Base-by-base conservation (phyloP, 1,140 invertebrate species). In the Eciton burchellii region DNA sequence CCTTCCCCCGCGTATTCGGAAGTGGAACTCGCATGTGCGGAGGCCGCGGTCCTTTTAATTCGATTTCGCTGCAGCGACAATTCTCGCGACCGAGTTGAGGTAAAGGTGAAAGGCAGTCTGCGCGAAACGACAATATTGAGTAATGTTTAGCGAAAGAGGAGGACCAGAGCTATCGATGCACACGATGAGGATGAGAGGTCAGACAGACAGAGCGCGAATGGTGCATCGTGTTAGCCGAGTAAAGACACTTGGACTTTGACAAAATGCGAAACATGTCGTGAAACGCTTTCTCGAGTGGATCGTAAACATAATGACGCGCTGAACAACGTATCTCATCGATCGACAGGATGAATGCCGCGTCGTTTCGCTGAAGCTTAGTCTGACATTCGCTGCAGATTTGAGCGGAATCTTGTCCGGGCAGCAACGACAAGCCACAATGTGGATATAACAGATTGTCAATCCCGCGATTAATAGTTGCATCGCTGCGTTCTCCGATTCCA, bases 11-110 rank as follows among this genome's bases (percentile, higher is more conserved):
- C 56, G 66, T 57, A 56, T 19, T 19, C 81, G 71, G 76, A 89
- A 86, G 87, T 79, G 74, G 89, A 89, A 89, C 84, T 89, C 82
- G 59, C 84, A 35, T 74, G 35, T 65, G 68, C 16, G 82, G 66
- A 85, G 52, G 62, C 49, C 83, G 73, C 71, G 81, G 85, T 86
- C 84, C 81, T 87, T 73, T 62, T 89, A 89, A 88, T 84, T 89
- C 81, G 86, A 88, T 89, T 88, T 54, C 49, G 62, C 52, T 79
- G 71, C 86, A 54, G 62, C 83, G 71, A 41, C 68, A 54, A 71
- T 63, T 70, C 26, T 57, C 66, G 84, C 81, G 84, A 87, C 86
- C 86, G 83, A 66, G 52, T 73, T 70, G 47, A 72, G 83, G 86
- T 87, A 86, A 21, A 47, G 66, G 72, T 86, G 68, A 79, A 24